A percentile compares a stretch with the other conserved stretches of the same genome.
Conservation (phyloP, 2,113 vertebrate genomes). For the Pteropus alecto region DNA sequence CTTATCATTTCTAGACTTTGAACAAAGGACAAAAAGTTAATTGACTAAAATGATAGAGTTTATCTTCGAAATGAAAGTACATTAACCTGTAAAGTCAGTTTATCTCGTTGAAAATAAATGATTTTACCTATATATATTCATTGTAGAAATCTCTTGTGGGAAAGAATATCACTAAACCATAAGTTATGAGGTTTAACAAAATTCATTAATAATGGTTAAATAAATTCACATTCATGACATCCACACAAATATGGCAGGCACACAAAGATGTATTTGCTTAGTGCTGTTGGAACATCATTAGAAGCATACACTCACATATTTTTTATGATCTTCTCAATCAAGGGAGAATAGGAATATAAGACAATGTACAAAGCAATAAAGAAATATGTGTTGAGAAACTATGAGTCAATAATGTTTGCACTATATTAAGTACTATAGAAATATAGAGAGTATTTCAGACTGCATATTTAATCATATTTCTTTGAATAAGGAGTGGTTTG, state of each 20-base stretch:
- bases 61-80: constrained; percentile 47
- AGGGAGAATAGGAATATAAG: not conserved
- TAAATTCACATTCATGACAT: not conserved
- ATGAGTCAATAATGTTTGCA: not conserved
- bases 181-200: constrained; percentile 25
- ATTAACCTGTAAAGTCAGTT: constrained; percentile 8
- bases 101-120: constrained; percentile 22
- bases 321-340: not conserved
- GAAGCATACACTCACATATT: not conserved
- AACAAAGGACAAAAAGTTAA: constrained; percentile 63
- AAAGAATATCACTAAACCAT: not conserved
- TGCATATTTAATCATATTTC: not conserved
- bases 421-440: not conserved
- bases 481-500: not conserved
- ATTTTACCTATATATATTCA: not conserved
- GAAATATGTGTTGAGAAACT: not conserved
- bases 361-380: not conserved
- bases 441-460: not conserved
- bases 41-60: constrained; percentile 56
- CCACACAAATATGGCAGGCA: not conserved
- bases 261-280: not conserved
- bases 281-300: not conserved
- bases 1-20: constrained; percentile 47
- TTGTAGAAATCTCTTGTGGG: constrained; percentile 31
- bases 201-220: not conserved